Evolutionary conservation across 2,797 vertebrate species (phyloP), one percentile per base, ranked within the genome.

Genomic region (Nannoperca australis): DNA sequence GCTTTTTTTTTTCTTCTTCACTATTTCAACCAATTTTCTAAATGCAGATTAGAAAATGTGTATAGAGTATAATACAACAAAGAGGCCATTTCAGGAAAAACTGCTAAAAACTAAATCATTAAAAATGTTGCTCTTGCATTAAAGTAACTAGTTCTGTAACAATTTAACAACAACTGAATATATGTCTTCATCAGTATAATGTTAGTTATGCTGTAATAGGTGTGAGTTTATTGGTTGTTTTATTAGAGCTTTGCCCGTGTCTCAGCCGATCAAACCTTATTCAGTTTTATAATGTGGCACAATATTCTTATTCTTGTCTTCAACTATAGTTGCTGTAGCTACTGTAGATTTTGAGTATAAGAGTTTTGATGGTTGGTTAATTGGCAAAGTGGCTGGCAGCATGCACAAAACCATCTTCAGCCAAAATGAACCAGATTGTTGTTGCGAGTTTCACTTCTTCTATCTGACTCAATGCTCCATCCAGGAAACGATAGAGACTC

Each of bases 401-500:
- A 40, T 53, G 6, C 14, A 44, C 9, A 45, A 42, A 73, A 45
- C 1, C 42, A 34, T 14, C 15, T 13, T 22, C n/a, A 44, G 11
- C 20, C 11, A 53, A 13, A 66, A 27, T 49, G 0, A 7, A 64
- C 9, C 22, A 51, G 50, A 36, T 67, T 27, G 11, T 49, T 60
- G 20, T 36, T 71, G 20, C 51, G 3, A 5, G 14, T 56, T 11
- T 66, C 27, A 47, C 24, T 54, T 51, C 34, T n/a, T 7, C 1
- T 58, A 17, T 65, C 20, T 78, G 38, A 70, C 55, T 30, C 4
- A 38, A 9, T 44, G 50, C 4, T 74, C 42, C 40, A 30, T 79
- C 42, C 74, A 95, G 95, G 91, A n/a, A 92, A 89, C 81, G 86
- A 88, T 50, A 60, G 76, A 22, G 82, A 85, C 45, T 83, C 83